phyloP scores from a whole-genome alignment of 2,888 invertebrate genomes.

The Drosophila vallismaia region DNA sequence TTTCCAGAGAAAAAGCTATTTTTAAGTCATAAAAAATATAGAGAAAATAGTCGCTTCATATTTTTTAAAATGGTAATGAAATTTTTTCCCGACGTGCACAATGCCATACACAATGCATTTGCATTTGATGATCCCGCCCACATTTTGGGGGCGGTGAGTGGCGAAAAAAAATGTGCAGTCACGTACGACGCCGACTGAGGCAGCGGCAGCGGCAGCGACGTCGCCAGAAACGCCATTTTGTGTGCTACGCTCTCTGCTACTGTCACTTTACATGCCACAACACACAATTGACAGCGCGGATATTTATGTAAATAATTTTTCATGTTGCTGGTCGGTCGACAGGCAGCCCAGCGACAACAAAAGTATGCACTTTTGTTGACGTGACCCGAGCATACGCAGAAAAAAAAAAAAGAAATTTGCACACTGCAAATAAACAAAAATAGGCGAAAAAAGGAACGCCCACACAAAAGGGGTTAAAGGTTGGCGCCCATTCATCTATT shows the following conservation, averaged over 20 bases:
- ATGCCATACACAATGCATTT: constrained; percentile 54
- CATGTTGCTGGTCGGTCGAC: constrained; percentile 63
- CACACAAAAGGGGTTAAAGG: constrained; percentile 40
- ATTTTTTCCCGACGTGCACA: constrained; percentile 3
- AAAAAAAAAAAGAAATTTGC: constrained; percentile 29
- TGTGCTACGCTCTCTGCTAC: constrained; percentile 57
- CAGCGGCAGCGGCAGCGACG: constrained; percentile 44
- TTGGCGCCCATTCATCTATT: constrained; percentile 49
- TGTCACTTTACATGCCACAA: constrained; percentile 79
- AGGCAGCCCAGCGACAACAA: constrained; percentile 44
- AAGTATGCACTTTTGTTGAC: constrained; percentile 72
- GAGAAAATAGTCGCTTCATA: neutral
- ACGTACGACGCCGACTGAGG: constrained; percentile 50
- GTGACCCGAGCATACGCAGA: constrained; percentile 51
- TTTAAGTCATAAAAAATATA: neutral
- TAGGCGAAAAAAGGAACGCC: constrained; percentile 41
- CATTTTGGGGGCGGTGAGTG: constrained; percentile 52
- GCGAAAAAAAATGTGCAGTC: constrained; percentile 68
- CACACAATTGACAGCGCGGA: constrained; percentile 77
- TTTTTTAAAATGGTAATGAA: neutral
- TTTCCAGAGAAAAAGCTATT: neutral
- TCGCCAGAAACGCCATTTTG: constrained; percentile 69
- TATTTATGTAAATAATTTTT: constrained; percentile 76
- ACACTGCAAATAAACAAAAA: constrained; percentile 42
- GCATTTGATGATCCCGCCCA: constrained; percentile 71